These are phyloP conservation scores for Corydoras sp. DNA, from an alignment of 2,113 vertebrate genomes.

Conservation along the genomic window DNA sequence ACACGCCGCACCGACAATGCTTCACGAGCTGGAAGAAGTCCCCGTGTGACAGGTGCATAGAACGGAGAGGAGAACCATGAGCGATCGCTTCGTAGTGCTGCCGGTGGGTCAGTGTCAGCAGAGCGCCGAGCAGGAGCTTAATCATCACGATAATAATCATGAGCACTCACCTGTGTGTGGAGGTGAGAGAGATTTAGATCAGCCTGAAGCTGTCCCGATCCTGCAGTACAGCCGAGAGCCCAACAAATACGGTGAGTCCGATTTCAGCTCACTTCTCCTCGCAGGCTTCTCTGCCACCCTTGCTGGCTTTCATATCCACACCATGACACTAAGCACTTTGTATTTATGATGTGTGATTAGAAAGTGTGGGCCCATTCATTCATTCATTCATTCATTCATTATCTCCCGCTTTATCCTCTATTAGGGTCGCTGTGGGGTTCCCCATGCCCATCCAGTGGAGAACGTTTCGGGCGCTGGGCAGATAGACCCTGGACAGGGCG, in stretches of 20 bases:
- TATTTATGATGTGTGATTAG: no score
- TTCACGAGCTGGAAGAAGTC: conserved; percentile 4
- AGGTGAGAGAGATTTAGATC: conserved; percentile 45
- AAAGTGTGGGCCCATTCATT: no score
- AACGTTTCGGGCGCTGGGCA: no score
- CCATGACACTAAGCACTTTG: no score
- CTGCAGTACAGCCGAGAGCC: conserved; percentile 69
- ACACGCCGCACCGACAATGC: not conserved
- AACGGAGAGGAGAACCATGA: conserved; percentile 48
- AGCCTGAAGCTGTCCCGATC: conserved; percentile 54
- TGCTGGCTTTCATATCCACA: no score
- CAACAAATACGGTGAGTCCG: conserved; percentile 63
- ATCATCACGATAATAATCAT: conserved; percentile 5
- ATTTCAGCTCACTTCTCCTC: no score
- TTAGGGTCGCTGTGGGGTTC: no score
- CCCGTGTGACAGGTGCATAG: not conserved
- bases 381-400: no score
- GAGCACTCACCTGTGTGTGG: conserved; percentile 43
- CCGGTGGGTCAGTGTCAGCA: conserved; percentile 52
- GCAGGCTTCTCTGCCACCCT: no score
- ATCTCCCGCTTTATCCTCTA: no score
- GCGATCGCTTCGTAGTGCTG: conserved; percentile 67
- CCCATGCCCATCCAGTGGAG: no score
- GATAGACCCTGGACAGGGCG: no score
- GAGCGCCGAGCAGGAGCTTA: conserved; percentile 31